A percentile compares a stretch with the other conserved stretches of the same genome.
Conservation (phyloP, 1,140 invertebrate genomes). For the Atta colombica region DNA sequence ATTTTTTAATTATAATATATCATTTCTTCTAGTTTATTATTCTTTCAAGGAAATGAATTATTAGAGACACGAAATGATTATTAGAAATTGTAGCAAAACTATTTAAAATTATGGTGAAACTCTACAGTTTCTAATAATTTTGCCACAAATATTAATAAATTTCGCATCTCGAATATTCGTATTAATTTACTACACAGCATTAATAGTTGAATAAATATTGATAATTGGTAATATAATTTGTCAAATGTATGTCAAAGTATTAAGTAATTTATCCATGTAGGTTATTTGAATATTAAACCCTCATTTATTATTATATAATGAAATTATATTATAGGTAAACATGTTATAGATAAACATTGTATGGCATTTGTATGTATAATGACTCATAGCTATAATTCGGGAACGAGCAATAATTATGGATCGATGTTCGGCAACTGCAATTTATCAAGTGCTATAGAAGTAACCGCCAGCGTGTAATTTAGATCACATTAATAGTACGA, state of each 20-base stretch:
- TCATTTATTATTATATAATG: not conserved
- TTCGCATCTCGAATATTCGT: too few species aligned
- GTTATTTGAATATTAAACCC: not conserved
- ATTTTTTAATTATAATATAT: not conserved
- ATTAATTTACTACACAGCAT: too few species aligned
- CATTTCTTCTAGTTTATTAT: not conserved
- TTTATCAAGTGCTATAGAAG: slow-evolving; percentile 41
- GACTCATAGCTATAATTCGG: slow-evolving; percentile 16
- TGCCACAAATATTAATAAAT: too few species aligned
- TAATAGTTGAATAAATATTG: not conserved
- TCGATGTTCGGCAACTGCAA: not conserved
- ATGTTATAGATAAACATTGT: not conserved
- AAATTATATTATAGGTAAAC: not conserved
- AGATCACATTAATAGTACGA: slow-evolving; percentile 55
- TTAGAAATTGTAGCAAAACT: too few species aligned
- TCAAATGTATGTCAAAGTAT: not conserved
- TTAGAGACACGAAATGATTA: too few species aligned
- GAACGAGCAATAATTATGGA: not conserved
- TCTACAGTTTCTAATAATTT: too few species aligned
- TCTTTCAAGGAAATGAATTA: too few species aligned
- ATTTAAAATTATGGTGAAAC: too few species aligned
- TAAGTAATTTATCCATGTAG: not conserved
- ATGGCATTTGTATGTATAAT: not conserved
- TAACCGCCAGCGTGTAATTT: slow-evolving; percentile 27
- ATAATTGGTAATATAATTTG: not conserved